Evolutionary conservation across 2,113 vertebrate genomes (phyloP), one percentile per base, ranked within the genome.

Genomic region (Himantopus leucocephalus): DNA sequence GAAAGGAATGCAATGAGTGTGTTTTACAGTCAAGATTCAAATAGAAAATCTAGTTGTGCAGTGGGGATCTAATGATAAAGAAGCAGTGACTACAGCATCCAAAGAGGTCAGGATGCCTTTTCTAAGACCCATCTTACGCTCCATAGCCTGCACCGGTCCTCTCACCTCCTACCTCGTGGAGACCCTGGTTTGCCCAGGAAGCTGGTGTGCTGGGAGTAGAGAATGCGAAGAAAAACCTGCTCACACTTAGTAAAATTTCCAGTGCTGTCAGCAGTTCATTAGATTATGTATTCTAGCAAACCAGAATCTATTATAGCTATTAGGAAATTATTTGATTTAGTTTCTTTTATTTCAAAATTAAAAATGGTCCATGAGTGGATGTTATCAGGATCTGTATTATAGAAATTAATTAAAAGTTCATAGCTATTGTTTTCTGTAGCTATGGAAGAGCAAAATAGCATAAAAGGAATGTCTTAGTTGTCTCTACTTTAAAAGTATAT

Each of bases 261-360:
- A 80, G 34, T 85, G 24, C 52, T 83, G 30, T 50, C 37, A 86
- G 47, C 37, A 62, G 66, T 78, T 92, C 43, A 90, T 81, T 84
- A 93, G 29, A 90, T 93, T 81, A 64, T 22, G 52, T 72, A 90
- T 85, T 92, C 66, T 66, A 93, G 45, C 21, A 88, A 83, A 83
- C 29, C 4, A 7, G 53, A 95, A 70, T 90, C 53, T 86, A 92
- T 94, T 88, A 73, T 19, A 90, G 75, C 17, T 76, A 68, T 85
- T 92, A 92, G 92, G 88, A 94, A 95, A 80, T 92, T 37, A 90
- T 92, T 93, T 95, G 92, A 79, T 70, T 88, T 93, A 30, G 43
- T 79, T 95, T 79, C 82, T 88, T 94, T 94, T 88, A 92, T 94
- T 94, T 96, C 94, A 82, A 94, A 96, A 96, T 95, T 93, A 94